Percentiles rank a stretch among this genome's conserved stretches.
phyloP scores from a whole-genome alignment of 2,888 invertebrate species.

The Lasioglossum leucozonium region DNA sequence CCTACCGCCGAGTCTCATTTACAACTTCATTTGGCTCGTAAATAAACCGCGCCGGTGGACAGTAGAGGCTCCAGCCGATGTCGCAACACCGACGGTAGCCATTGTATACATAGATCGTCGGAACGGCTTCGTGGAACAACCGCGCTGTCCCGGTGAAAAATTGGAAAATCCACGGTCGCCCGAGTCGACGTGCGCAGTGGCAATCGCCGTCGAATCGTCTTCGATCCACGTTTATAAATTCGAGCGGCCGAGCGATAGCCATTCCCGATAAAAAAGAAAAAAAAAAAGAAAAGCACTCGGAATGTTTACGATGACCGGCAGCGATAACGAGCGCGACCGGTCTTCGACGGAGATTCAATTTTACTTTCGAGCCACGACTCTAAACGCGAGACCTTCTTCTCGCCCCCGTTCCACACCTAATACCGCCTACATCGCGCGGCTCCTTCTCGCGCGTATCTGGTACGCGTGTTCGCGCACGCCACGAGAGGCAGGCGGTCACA shows the following conservation, averaged over 20 bases:
- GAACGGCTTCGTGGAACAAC: slow-evolving; percentile 4
- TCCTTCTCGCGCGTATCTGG: slow-evolving; percentile 59
- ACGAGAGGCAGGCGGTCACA: slow-evolving; percentile 61
- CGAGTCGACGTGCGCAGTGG: not conserved
- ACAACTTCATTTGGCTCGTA: slow-evolving; percentile 17
- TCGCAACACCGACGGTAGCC: slow-evolving; percentile 39
- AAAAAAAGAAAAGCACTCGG: not conserved
- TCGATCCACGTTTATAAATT: slow-evolving; percentile 15
- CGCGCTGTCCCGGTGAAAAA: slow-evolving; percentile 15
- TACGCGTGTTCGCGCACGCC: slow-evolving; percentile 42
- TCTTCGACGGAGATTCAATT: slow-evolving; percentile 39
- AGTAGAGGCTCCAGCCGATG: slow-evolving; percentile 39
- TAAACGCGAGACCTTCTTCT: slow-evolving; percentile 69
- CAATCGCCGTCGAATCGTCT: not conserved
- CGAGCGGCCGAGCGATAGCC: not conserved
- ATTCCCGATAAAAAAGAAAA: not conserved
- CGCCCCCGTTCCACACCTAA: slow-evolving; percentile 73
- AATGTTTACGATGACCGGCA: not conserved
- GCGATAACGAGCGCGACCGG: not conserved
- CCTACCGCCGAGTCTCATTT: not conserved
- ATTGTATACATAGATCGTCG: slow-evolving; percentile 16
- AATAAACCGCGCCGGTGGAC: slow-evolving; percentile 33
- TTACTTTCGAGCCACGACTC: slow-evolving; percentile 60
- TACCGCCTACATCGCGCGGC: slow-evolving; percentile 63
- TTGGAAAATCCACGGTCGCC: not conserved